Evolutionary conservation across 1,140 invertebrate species (phyloP), one percentile per base, ranked within the genome.

Genomic region (Catajapyx aquilonaris): DNA sequence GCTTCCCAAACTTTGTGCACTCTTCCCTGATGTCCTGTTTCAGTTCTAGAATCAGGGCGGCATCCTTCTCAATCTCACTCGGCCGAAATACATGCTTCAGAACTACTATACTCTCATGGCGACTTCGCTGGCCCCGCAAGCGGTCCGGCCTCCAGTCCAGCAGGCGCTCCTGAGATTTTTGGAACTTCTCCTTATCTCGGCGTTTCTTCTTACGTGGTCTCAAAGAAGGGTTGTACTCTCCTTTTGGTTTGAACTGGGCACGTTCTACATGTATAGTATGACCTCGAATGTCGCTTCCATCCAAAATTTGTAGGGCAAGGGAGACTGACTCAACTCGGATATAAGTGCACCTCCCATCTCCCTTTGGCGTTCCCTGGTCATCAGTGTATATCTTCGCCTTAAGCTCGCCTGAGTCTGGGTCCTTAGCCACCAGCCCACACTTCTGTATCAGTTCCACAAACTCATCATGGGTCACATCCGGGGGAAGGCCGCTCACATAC

Each of bases 121-220:
- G 90, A 0, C 70, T 61, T 35, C 87, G 68, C 48, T 85, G 76
- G 1, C 81, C 81, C 19, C 73, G 57, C 47, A 83, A 62, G 55
- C 86, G 86, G 42, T 97, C 90, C 2, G 91, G 90, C 46, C 81
- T 65, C 94, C 94, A 99, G 53, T 88, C 87, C 52, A 98, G 88
- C 22, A 96, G 58, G 52, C 78, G 94, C 53, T 95, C 78, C 48
- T 96, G 84, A 55, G 81, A 77, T 58, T 90, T 88, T 57, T 87
- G 87, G 38, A 91, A 54, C 52, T 86, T 90, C 41, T 88, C 75
- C 44, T 86, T 75, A 33, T 87, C 80, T 57, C 87, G 87, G 49
- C 78, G 77, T 52, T 77, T 81, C 51, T 80, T 90, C 52, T 81
- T 81, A 53, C 85, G 90, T 2, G 86, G 91, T 56, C 95, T 96